Evolutionary conservation across 2,797 vertebrate genomes (phyloP).

Genomic region (Gadopsis bispinosus): DNA sequence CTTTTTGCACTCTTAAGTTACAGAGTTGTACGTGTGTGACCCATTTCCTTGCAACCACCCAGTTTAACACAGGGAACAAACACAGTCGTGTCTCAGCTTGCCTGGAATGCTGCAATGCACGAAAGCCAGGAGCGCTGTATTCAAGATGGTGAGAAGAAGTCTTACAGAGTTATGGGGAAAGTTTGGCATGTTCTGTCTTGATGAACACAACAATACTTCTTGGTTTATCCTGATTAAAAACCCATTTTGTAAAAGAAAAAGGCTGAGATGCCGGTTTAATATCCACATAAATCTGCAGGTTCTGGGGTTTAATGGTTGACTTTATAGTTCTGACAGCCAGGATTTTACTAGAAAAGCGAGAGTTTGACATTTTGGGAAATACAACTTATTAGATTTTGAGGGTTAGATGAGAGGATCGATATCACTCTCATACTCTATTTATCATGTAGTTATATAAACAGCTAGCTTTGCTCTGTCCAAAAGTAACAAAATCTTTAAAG

Average conservation of each 20-base stretch:
- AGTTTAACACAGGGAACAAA: conserved; percentile 55
- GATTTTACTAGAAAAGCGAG: conserved; percentile 8
- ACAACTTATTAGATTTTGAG: neutral
- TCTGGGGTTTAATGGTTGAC: conserved; percentile 12
- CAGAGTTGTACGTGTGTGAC: conserved; percentile 46
- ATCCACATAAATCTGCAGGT: conserved; percentile 7
- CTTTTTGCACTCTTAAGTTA: conserved; percentile 26
- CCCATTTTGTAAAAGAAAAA: conserved; percentile 29
- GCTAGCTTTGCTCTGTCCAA: neutral
- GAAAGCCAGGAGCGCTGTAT: conserved; percentile 26
- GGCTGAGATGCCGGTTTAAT: conserved; percentile 7
- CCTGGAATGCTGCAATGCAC: conserved; percentile 76
- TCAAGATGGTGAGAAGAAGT: conserved; percentile 39
- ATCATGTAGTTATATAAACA: neutral
- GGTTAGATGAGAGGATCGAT: conserved; percentile 20
- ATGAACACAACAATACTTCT: neutral
- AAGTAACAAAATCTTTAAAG: neutral
- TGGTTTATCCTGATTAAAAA: conserved; percentile 29
- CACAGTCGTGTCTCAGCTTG: conserved; percentile 68
- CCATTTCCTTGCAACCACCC: conserved; percentile 60
- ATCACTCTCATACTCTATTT: neutral
- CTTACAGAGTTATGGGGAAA: conserved; percentile 23
- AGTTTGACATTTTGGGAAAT: conserved; percentile 3
- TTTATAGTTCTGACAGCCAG: neutral
- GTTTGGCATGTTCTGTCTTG: conserved; percentile 17